phyloP scores from a whole-genome alignment of 2,797 vertebrate species.

The Gephyroberyx darwinii region DNA sequence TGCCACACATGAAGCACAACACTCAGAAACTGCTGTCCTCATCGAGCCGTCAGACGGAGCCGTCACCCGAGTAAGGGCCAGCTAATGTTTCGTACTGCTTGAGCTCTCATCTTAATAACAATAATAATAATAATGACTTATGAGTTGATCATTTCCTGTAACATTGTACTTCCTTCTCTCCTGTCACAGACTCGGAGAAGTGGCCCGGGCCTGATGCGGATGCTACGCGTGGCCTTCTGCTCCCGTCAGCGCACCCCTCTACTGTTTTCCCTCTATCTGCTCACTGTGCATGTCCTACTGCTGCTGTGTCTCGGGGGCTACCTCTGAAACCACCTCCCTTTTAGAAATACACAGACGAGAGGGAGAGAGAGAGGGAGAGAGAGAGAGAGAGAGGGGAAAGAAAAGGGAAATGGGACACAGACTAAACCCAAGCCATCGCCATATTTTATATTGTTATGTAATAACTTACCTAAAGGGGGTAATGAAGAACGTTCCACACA shows the following conservation, averaged over 20 bases:
- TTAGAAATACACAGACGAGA: constrained; percentile 14
- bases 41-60: constrained; percentile 83
- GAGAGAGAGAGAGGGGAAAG: not conserved
- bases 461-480: constrained; percentile 13
- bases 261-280: constrained; percentile 85
- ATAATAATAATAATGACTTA: constrained; percentile 9
- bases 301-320: constrained; percentile 91
- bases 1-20: constrained; percentile 69
- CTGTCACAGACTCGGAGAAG: constrained; percentile 80
- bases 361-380: not conserved
- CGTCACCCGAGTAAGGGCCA: constrained; percentile 83
- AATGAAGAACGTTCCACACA: constrained; percentile 18
- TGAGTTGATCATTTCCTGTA: constrained; percentile 5
- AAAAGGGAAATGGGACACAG: constrained; percentile 24
- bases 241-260: constrained; percentile 89
- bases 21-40: constrained; percentile 85
- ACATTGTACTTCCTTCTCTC: not conserved
- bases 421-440: constrained; percentile 47
- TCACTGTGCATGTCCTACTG: constrained; percentile 88
- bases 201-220: constrained; percentile 80
- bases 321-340: constrained; percentile 78
- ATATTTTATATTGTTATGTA: constrained; percentile 48
- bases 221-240: constrained; percentile 83
- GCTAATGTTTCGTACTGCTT: not conserved
- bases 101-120: constrained; percentile 29